A percentile compares a stretch with the other conserved stretches of the same genome.
Conservation (phyloP, 2,888 invertebrate species). For the Agrotis segetum region DNA sequence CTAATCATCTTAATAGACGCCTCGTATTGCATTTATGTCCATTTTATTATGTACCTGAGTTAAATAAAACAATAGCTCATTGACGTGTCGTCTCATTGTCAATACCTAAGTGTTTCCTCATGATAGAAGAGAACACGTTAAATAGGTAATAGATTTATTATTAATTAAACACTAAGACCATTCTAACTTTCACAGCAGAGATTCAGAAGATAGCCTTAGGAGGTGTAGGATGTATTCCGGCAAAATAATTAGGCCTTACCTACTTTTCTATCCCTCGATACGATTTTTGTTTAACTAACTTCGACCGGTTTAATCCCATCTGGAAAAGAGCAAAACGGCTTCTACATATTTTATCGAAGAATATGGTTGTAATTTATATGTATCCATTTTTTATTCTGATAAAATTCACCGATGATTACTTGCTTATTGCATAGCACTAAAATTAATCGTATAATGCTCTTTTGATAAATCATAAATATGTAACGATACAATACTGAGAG, state of each 20-base stretch:
- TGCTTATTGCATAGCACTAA: not conserved
- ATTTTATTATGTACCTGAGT: conserved; percentile 20
- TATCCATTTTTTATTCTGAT: no score
- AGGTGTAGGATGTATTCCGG: not conserved
- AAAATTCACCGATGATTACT: no score
- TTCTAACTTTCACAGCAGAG: not conserved
- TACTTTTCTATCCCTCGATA: no score
- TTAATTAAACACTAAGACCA: not conserved
- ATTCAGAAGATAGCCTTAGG: not conserved
- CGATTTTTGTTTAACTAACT: not conserved
- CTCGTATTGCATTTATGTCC: conserved; percentile 12
- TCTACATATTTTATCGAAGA: not conserved
- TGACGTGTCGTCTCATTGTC: not conserved
- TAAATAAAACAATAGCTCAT: conserved; percentile 12
- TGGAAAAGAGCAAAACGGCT: not conserved
- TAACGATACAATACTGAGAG: not conserved
- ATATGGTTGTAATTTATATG: not conserved
- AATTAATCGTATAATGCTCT: not conserved
- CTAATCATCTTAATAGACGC: conserved; percentile 26
- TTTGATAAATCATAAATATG: no score
- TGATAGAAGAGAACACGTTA: conserved; percentile 14
- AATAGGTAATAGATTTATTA: conserved; percentile 5
- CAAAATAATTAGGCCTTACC: not conserved
- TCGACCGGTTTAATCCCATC: not conserved
- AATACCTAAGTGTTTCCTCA: conserved; percentile 17